Percentiles rank a stretch among this genome's conserved stretches.
Evolutionary conservation across 2,888 invertebrate species (phyloP).

Genomic region (Trachelus iudaicus): DNA sequence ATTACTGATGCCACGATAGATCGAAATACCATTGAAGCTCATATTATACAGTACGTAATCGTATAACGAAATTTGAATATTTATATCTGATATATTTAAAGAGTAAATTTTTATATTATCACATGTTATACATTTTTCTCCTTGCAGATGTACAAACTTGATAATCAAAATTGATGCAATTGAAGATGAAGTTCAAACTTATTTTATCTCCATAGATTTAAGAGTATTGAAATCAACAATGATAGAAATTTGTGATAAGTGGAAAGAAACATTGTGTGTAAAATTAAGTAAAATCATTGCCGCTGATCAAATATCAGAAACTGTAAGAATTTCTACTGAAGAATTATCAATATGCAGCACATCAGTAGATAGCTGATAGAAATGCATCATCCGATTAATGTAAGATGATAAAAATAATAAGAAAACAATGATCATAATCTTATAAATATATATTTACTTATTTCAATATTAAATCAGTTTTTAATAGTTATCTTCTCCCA

Average conservation of each 20-base stretch:
- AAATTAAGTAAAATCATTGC: slow-evolving; percentile 26
- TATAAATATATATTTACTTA: too few relatives aligned
- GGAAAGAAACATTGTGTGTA: slow-evolving; percentile 22
- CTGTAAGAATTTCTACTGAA: neutral
- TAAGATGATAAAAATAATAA: neutral
- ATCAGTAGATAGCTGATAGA: slow-evolving; percentile 1
- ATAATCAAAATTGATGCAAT: slow-evolving; percentile 4
- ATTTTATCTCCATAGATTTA: slow-evolving; percentile 17
- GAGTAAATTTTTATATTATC: neutral
- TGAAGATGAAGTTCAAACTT: slow-evolving; percentile 7
- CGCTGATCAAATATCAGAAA: slow-evolving; percentile 16
- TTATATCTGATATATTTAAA: neutral
- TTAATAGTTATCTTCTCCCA: neutral
- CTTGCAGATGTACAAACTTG: neutral
- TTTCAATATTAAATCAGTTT: too few relatives aligned
- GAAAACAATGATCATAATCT: neutral
- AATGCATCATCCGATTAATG: neutral
- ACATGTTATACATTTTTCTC: slow-evolving; percentile 1
- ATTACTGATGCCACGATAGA: neutral
- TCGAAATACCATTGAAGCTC: slow-evolving; percentile 7
- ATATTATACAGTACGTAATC: slow-evolving; percentile 13
- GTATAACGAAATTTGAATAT: neutral
- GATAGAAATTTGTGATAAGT: slow-evolving; percentile 20
- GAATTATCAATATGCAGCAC: slow-evolving; percentile 7
- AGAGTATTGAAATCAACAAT: slow-evolving; percentile 17